Evolutionary conservation across 2,113 vertebrate genomes (phyloP).

Genomic region (Pangasianodon hypophthalmus): DNA sequence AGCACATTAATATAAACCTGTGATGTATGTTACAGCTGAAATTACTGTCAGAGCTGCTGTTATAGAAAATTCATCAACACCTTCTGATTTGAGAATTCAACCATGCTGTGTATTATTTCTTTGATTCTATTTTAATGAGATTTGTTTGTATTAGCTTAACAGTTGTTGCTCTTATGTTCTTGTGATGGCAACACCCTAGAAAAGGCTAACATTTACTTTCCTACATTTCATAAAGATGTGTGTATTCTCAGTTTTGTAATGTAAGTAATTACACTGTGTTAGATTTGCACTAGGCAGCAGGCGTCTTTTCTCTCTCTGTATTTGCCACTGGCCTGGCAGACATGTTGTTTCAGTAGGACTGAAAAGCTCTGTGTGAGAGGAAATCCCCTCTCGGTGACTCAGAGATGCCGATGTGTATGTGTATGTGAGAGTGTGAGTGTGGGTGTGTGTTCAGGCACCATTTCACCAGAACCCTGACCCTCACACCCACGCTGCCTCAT

Average conservation of each 20-base stretch:
- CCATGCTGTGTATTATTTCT: too few relatives aligned
- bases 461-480: conserved; percentile 41
- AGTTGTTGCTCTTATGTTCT: too few relatives aligned
- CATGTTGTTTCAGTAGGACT: conserved; percentile 50
- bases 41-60: too few relatives aligned
- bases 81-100: too few relatives aligned
- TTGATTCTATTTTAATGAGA: too few relatives aligned
- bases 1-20: not conserved
- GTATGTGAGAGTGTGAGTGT: conserved; percentile 15
- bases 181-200: not conserved
- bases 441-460: conserved; percentile 40
- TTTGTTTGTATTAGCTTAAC: too few relatives aligned
- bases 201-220: not conserved
- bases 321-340: conserved; percentile 14
- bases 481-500: conserved; percentile 13
- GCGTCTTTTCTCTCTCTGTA: not conserved
- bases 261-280: not conserved
- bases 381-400: conserved; percentile 58
- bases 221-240: too few relatives aligned
- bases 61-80: too few relatives aligned
- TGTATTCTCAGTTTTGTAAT: not conserved
- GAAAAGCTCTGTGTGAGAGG: conserved; percentile 51
- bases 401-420: conserved; percentile 42
- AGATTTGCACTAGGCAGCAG: not conserved
- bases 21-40: not conserved